Percentiles rank a stretch among this genome's conserved stretches.
Evolutionary conservation across 2,888 invertebrate species (phyloP).

Genomic region (Hypena proboscidalis): DNA sequence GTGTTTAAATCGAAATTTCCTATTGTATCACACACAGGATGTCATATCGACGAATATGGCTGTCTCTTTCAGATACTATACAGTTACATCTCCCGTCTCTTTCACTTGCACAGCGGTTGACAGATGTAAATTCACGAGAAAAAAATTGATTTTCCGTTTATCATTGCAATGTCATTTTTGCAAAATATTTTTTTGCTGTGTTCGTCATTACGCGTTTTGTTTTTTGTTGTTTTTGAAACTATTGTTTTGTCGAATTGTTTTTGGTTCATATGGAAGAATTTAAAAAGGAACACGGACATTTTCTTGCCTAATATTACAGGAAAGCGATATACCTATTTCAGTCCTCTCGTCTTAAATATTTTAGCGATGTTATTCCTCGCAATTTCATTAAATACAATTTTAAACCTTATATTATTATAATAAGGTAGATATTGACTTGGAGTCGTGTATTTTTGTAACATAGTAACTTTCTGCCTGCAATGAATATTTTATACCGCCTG

Average conservation of each 20-base stretch:
- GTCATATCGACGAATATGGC: slow-evolving; percentile 48
- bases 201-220: background rate
- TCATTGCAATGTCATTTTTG: slow-evolving; percentile 31
- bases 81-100: slow-evolving; percentile 30
- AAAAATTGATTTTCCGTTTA: slow-evolving; percentile 42
- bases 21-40: slow-evolving; percentile 52
- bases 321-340: slow-evolving; percentile 64
- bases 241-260: slow-evolving; percentile 3
- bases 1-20: slow-evolving; percentile 32
- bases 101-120: slow-evolving; percentile 44
- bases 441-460: slow-evolving; percentile 54
- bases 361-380: slow-evolving; percentile 64
- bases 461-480: slow-evolving; percentile 67
- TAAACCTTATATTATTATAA: slow-evolving; percentile 37
- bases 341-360: slow-evolving; percentile 66
- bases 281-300: slow-evolving; percentile 48
- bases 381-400: slow-evolving; percentile 33
- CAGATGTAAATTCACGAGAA: slow-evolving; percentile 47
- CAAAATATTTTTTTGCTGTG: slow-evolving; percentile 18
- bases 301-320: slow-evolving; percentile 32
- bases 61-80: slow-evolving; percentile 36
- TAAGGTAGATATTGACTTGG: slow-evolving; percentile 51
- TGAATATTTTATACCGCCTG: slow-evolving; percentile 66
- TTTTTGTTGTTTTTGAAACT: slow-evolving; percentile 10
- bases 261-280: slow-evolving; percentile 29